These are phyloP conservation scores for Styela clava DNA, from an alignment of 23 tunicate species.

Conservation along the genomic window DNA sequence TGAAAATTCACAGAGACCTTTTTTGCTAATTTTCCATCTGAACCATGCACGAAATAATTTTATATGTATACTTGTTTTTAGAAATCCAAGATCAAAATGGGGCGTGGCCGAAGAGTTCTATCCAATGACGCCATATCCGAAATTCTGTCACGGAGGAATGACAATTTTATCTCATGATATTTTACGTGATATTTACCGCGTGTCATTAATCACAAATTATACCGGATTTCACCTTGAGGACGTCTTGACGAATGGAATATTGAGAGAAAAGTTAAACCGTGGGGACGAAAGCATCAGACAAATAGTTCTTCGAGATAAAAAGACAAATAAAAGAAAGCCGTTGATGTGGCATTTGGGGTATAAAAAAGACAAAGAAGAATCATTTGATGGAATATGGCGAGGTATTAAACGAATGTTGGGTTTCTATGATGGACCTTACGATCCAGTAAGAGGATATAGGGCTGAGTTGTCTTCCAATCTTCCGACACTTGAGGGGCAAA, in stretches of 20 bases:
- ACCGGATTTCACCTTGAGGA: slow-evolving; percentile 61
- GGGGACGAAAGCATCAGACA: slow-evolving; percentile 21
- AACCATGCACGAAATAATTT: too few species aligned
- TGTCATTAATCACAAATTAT: slow-evolving; percentile 48
- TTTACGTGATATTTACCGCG: slow-evolving; percentile 44
- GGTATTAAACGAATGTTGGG: slow-evolving; percentile 2
- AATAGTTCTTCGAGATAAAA: slow-evolving; percentile 13
- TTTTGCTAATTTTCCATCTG: too few species aligned
- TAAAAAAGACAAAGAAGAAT: slow-evolving; percentile 16
- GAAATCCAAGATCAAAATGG: slow-evolving; percentile 47
- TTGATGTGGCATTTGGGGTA: slow-evolving; percentile 54
- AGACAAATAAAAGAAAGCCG: background rate
- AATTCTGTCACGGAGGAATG: slow-evolving; percentile 81
- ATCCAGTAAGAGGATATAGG: slow-evolving; percentile 1
- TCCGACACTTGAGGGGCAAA: background rate
- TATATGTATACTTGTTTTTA: slow-evolving; percentile 4
- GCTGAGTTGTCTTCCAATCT: background rate
- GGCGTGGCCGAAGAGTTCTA: slow-evolving; percentile 38
- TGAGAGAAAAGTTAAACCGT: slow-evolving; percentile 42
- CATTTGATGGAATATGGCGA: slow-evolving; percentile 41
- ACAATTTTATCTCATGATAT: slow-evolving; percentile 28
- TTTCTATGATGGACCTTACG: slow-evolving; percentile 8
- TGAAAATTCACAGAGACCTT: too few species aligned
- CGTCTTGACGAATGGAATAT: slow-evolving; percentile 62
- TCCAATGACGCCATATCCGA: slow-evolving; percentile 34